Evolutionary conservation across 1,140 invertebrate genomes (phyloP).

Genomic region (Caenorhabditis elegans): DNA sequence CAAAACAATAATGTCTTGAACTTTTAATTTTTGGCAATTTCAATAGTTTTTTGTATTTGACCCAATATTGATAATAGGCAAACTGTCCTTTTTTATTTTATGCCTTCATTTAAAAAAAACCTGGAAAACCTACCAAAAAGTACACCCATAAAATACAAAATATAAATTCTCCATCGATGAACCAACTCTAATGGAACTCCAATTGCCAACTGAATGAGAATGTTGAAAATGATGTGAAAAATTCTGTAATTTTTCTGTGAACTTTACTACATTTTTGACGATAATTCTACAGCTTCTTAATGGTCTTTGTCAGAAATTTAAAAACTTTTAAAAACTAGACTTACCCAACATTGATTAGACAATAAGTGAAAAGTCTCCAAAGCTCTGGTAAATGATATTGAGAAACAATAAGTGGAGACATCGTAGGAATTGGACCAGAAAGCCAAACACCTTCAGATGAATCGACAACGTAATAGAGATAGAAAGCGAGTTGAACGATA

Average conservation of each 20-base stretch:
- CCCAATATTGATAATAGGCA: too few relatives aligned
- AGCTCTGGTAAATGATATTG: slow-evolving; percentile 81
- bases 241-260: too few relatives aligned
- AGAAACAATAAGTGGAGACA: slow-evolving; percentile 80
- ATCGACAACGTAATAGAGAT: slow-evolving; percentile 50
- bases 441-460: slow-evolving; percentile 38
- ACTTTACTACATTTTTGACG: too few relatives aligned
- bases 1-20: too few relatives aligned
- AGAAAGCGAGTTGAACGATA: slow-evolving; percentile 45
- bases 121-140: slow-evolving; percentile 37
- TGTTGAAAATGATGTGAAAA: slow-evolving; percentile 81
- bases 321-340: slow-evolving; percentile 1
- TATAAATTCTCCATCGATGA: slow-evolving; percentile 71
- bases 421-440: slow-evolving; percentile 41
- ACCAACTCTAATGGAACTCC: slow-evolving; percentile 92
- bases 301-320: neutral
- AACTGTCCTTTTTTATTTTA: too few relatives aligned
- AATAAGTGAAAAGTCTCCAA: slow-evolving; percentile 90
- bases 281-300: too few relatives aligned
- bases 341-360: slow-evolving; percentile 91
- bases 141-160: slow-evolving; percentile 51
- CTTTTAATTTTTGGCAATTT: too few relatives aligned
- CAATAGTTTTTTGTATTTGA: too few relatives aligned
- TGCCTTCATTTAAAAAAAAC: too few relatives aligned
- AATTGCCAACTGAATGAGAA: slow-evolving; percentile 86